Evolutionary conservation across 2,113 vertebrate species (phyloP).

Genomic region (Varanus salvator): DNA sequence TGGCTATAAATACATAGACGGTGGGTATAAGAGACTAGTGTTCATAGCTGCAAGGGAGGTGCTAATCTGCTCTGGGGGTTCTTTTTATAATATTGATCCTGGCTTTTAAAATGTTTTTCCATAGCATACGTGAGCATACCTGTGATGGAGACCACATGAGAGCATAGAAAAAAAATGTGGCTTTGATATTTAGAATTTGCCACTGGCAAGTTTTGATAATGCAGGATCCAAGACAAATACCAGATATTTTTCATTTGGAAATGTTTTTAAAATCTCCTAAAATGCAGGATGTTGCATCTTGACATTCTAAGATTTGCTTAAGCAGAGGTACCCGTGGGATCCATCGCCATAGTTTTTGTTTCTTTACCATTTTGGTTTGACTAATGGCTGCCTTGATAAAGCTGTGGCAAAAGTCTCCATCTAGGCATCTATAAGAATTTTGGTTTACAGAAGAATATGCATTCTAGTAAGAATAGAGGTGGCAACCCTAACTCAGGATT

Average conservation of each 20-base stretch:
- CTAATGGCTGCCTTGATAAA: background rate
- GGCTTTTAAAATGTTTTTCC: conserved; percentile 73
- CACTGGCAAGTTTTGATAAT: conserved; percentile 74
- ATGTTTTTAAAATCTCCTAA: conserved; percentile 59
- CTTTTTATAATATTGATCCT: conserved; percentile 74
- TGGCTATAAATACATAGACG: conserved; percentile 41
- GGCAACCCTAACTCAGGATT: too few relatives aligned
- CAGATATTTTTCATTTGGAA: conserved; percentile 69
- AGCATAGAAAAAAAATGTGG: conserved; percentile 62
- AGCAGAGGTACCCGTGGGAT: background rate
- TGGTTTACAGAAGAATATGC: conserved; percentile 31
- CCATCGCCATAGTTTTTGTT: conserved; percentile 40
- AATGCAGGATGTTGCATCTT: conserved; percentile 67
- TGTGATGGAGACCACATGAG: conserved; percentile 64
- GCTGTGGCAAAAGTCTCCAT: background rate
- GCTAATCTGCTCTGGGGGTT: conserved; percentile 70
- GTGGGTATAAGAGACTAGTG: conserved; percentile 66
- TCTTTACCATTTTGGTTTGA: conserved; percentile 27
- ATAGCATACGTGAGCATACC: conserved; percentile 55
- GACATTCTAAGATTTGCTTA: conserved; percentile 58
- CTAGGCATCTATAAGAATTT: background rate
- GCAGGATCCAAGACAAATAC: conserved; percentile 68
- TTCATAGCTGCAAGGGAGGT: conserved; percentile 58
- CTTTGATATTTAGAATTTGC: conserved; percentile 72
- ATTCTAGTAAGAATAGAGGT: background rate